A percentile compares a stretch with the other conserved stretches of the same genome.
Evolutionary conservation across 2,888 invertebrate species (phyloP).

Genomic region (Chydorus sphaericus): DNA sequence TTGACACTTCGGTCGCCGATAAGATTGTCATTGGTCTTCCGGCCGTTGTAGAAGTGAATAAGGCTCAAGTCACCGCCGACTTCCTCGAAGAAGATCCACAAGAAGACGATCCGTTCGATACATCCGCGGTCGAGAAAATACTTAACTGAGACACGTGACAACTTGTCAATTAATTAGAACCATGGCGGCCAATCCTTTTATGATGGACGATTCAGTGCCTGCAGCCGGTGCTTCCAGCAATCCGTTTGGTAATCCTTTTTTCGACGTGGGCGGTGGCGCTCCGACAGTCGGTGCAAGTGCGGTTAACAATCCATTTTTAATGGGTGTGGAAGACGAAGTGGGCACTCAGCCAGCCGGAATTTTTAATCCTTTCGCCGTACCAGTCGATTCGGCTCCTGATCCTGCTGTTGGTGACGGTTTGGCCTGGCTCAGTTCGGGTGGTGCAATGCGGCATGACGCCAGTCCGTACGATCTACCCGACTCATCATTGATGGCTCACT

Average conservation of each 20-base stretch:
- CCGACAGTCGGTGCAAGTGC: neutral
- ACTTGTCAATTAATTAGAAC: too few relatives aligned
- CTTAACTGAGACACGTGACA: slow-evolving; percentile 3
- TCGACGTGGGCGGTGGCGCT: slow-evolving; percentile 9
- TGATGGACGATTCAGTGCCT: slow-evolving; percentile 26
- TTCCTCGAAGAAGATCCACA: slow-evolving; percentile 17
- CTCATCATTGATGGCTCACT: neutral
- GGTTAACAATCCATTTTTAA: slow-evolving; percentile 15
- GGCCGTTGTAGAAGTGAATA: neutral
- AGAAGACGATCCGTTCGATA: slow-evolving; percentile 21
- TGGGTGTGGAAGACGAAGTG: slow-evolving; percentile 4
- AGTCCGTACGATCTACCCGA: slow-evolving; percentile 8
- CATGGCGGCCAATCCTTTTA: slow-evolving; percentile 41
- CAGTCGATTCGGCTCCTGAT: neutral
- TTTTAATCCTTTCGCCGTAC: slow-evolving; percentile 16
- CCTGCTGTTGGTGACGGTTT: neutral
- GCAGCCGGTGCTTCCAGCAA: slow-evolving; percentile 13
- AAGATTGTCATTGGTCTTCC: slow-evolving; percentile 25
- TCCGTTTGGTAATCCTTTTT: slow-evolving; percentile 19
- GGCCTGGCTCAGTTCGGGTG: slow-evolving; percentile 3
- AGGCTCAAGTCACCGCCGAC: neutral
- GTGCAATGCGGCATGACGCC: slow-evolving; percentile 1
- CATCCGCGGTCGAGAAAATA: slow-evolving; percentile 19
- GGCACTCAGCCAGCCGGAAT: neutral
- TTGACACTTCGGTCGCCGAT: slow-evolving; percentile 47